Base-by-base conservation (phyloP, 2,113 vertebrate species). In the Sisor rabdophorus region DNA sequence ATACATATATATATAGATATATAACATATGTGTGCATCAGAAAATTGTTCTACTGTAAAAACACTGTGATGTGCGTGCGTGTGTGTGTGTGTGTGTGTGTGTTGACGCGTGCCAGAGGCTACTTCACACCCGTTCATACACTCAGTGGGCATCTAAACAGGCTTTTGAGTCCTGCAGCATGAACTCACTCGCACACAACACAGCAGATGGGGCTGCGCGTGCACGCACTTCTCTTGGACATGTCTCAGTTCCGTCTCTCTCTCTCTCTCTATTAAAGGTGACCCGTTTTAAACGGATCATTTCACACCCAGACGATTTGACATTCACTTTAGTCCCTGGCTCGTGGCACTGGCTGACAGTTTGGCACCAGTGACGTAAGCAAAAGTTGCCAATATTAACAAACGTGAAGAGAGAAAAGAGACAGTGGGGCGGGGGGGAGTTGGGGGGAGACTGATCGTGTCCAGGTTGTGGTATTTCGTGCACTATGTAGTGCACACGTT, bases 191-290 rank as follows among this genome's bases (percentile, higher is more conserved):
- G 65, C 54, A 67, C 56, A 68, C 56, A 86, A 81, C 85, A 81
- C 71, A 28, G 44, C 79, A 81, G 88, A 88, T 82, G 81, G 81
- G 70, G 47, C 54, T 47, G 32, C 63, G 12, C 60, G 32, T 64
- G 53, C 50, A 75, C 32, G 32, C 28, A 20, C 44, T 61, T 83
- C 87, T 89, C 85, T 82, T 88, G 81, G 89, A 86, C 90, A 75
- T 84, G 74, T 58, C 75, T 54, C 75, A 68, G 53, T 56, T 40
- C 2, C 1, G 19, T 53, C 60, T 40, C 50, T 48, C 40, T 80
- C 15, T 59, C 50, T 52, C 50, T 52, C 50, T 52, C 50, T 44
- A 30, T 52, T 24, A 67, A 67, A 67, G 63, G 63, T 67, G 63
- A 67, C 63, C 63, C 13, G 63, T 24, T 48, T 63, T n/a, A n/a